Evolutionary conservation across 2,888 invertebrate species (phyloP).

Genomic region (Parnassius mnemosyne): DNA sequence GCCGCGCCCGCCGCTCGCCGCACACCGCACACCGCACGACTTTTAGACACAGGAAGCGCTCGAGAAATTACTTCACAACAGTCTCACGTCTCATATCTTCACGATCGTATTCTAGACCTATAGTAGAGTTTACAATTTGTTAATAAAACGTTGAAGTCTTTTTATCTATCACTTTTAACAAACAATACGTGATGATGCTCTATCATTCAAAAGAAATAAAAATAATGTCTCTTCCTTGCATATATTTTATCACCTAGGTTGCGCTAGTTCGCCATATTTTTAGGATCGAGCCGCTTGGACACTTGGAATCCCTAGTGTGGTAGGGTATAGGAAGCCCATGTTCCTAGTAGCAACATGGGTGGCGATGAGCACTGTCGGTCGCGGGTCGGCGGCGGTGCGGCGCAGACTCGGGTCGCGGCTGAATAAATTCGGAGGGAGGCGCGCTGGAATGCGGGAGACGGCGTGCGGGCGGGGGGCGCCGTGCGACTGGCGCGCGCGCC

Average conservation of each 20-base stretch:
- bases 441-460: conserved; percentile 48
- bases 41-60: conserved; percentile 1
- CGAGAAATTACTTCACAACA: conserved; percentile 6
- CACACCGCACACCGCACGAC: neutral
- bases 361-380: conserved; percentile 30
- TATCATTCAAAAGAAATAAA: too few relatives aligned
- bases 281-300: neutral
- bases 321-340: neutral
- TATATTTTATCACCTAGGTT: too few relatives aligned
- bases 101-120: too few relatives aligned
- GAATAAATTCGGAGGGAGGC: conserved; percentile 77
- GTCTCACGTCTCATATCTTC: neutral
- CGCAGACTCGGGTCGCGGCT: conserved; percentile 59
- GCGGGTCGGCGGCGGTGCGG: conserved; percentile 33
- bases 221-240: too few relatives aligned
- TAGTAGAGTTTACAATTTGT: neutral
- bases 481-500: conserved; percentile 80
- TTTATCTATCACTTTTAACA: neutral
- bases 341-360: neutral
- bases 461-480: conserved; percentile 64
- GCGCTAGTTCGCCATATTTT: neutral
- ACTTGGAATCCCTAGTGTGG: neutral
- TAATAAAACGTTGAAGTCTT: conserved; percentile 4
- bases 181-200: too few relatives aligned
- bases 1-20: conserved; percentile 19